phyloP scores from a whole-genome alignment of 2,888 invertebrate species.

The Xylota segnis region DNA sequence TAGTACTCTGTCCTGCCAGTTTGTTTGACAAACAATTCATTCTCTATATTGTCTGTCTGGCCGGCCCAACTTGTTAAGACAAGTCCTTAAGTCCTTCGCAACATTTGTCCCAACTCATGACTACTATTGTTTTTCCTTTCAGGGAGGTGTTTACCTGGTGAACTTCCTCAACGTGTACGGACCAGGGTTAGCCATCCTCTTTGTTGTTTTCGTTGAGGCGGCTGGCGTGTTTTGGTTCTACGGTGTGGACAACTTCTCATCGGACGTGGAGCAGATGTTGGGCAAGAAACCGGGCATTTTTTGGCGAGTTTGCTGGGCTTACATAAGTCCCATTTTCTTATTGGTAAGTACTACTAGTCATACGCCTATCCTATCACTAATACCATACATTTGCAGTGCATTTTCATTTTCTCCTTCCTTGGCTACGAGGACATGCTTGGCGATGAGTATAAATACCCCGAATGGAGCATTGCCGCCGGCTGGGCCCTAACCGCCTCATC shows the following conservation, averaged over 20 bases:
- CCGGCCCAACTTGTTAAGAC: too few species aligned
- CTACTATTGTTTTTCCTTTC: slow-evolving; percentile 10
- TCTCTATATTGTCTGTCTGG: too few species aligned
- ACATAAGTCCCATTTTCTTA: slow-evolving; percentile 93
- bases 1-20: too few species aligned
- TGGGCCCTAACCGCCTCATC: slow-evolving; percentile 94
- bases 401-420: slow-evolving; percentile 93
- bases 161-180: slow-evolving; percentile 95
- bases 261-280: slow-evolving; percentile 93
- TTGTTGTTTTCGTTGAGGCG: slow-evolving; percentile 96
- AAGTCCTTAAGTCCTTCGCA: too few species aligned
- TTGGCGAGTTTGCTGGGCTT: slow-evolving; percentile 94
- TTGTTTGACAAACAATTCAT: too few species aligned
- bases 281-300: slow-evolving; percentile 91
- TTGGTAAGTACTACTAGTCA: slow-evolving; percentile 86
- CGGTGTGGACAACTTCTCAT: slow-evolving; percentile 92
- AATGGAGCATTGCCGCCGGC: slow-evolving; percentile 92
- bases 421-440: slow-evolving; percentile 93
- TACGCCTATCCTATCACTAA: not conserved
- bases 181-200: slow-evolving; percentile 93
- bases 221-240: slow-evolving; percentile 96
- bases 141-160: slow-evolving; percentile 95
- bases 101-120: too few species aligned
- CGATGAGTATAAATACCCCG: slow-evolving; percentile 90
- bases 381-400: slow-evolving; percentile 85